Percentiles rank a stretch among this genome's conserved stretches.
phyloP scores from a whole-genome alignment of 2,113 vertebrate genomes.

The Cebidichthys violaceus region DNA sequence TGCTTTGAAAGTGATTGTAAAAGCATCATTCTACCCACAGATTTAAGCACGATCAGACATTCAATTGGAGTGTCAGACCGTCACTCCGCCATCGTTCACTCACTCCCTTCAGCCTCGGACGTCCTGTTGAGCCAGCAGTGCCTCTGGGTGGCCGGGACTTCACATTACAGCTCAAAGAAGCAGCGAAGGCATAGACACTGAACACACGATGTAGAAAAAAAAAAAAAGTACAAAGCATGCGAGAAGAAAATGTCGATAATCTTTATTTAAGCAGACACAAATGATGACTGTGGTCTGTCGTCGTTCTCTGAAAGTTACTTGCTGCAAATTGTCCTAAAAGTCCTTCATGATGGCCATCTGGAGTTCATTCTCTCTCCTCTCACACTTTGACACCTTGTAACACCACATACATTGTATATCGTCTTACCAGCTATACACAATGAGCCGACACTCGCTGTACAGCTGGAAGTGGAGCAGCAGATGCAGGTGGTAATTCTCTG shows the following conservation, averaged over 20 bases:
- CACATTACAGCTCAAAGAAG: constrained; percentile 38
- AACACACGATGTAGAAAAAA: background rate
- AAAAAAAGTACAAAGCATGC: background rate
- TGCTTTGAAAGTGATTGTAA: background rate
- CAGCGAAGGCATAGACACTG: background rate
- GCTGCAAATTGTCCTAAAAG: background rate
- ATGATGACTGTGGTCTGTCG: background rate
- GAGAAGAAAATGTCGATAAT: background rate
- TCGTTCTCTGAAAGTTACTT: background rate
- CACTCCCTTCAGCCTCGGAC: background rate
- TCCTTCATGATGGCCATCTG: background rate
- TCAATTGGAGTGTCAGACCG: background rate
- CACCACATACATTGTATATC: background rate
- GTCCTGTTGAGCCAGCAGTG: constrained; percentile 17
- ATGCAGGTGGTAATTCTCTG: background rate
- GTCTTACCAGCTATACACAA: background rate
- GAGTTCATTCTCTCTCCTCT: background rate
- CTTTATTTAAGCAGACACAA: constrained; percentile 18
- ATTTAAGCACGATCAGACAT: background rate
- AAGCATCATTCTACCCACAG: background rate
- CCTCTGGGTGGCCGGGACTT: constrained; percentile 22
- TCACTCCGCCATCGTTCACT: background rate
- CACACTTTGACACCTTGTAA: background rate
- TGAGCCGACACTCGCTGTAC: background rate
- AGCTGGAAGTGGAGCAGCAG: background rate